phyloP scores from a whole-genome alignment of 1,140 invertebrate species.

The Cydia pomonella region DNA sequence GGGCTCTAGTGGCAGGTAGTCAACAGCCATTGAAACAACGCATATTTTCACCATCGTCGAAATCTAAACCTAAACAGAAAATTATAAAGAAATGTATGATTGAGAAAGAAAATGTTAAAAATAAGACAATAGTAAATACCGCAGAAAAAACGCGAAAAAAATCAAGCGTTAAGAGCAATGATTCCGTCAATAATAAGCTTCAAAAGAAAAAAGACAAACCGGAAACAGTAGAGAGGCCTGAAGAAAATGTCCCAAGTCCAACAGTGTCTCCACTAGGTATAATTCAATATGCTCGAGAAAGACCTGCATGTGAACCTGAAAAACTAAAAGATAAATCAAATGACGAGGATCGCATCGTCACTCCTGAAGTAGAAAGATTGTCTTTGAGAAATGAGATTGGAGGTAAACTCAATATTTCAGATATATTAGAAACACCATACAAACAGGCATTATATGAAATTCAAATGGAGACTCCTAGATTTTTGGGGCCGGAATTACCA shows the following conservation, averaged over 20 bases:
- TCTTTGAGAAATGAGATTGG: slow-evolving; percentile 69
- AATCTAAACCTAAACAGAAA: slow-evolving; percentile 36
- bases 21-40: slow-evolving; percentile 32
- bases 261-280: background rate
- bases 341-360: slow-evolving; percentile 52
- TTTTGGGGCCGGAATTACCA: slow-evolving; percentile 65
- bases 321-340: slow-evolving; percentile 52
- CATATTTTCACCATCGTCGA: background rate
- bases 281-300: slow-evolving; percentile 11
- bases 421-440: slow-evolving; percentile 72
- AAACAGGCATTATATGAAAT: slow-evolving; percentile 75
- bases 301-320: slow-evolving; percentile 8
- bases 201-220: slow-evolving; percentile 47
- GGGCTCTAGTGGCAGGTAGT: slow-evolving; percentile 46
- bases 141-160: slow-evolving; percentile 45
- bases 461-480: slow-evolving; percentile 74
- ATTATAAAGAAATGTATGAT: slow-evolving; percentile 34
- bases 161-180: slow-evolving; percentile 36
- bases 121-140: slow-evolving; percentile 32
- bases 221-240: background rate
- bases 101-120: slow-evolving; percentile 38
- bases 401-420: slow-evolving; percentile 69
- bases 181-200: slow-evolving; percentile 45
- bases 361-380: slow-evolving; percentile 64
- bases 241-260: background rate